Percentiles rank a stretch among this genome's conserved stretches.
These are phyloP conservation scores for Aulostomus chinensis DNA, from an alignment of 2,797 vertebrate genomes.

Conservation along the genomic window DNA sequence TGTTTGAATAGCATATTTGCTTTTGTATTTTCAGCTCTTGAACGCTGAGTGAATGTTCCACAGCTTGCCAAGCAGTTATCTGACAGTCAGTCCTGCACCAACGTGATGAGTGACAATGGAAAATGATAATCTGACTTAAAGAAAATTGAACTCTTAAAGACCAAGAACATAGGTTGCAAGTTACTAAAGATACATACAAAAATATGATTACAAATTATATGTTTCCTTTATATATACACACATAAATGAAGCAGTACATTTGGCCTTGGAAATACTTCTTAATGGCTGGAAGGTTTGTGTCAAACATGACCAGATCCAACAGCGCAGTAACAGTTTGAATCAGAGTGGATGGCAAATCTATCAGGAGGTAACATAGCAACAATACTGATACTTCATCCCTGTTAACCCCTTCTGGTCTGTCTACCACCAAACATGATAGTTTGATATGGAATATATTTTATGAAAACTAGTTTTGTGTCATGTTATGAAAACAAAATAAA, in stretches of 20 bases:
- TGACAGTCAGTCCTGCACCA: not conserved
- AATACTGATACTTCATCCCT: not conserved
- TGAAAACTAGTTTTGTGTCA: too few species aligned
- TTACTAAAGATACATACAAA: too few species aligned
- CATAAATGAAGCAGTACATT: too few species aligned
- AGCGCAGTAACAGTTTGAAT: not conserved
- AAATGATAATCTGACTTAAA: not conserved
- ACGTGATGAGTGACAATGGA: not conserved
- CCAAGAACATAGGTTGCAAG: conserved; percentile 1
- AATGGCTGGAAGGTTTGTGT: too few species aligned
- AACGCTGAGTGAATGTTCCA: conserved; percentile 6
- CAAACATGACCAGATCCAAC: too few species aligned
- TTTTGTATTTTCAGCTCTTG: conserved; percentile 24
- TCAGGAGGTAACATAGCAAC: conserved; percentile 13
- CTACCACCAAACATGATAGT: too few species aligned
- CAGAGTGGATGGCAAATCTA: not conserved
- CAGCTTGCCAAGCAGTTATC: not conserved
- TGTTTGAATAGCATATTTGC: conserved; percentile 46
- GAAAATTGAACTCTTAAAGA: not conserved
- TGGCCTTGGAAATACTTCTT: not conserved
- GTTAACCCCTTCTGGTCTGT: too few species aligned
- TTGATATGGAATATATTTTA: too few species aligned
- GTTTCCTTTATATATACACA: too few species aligned
- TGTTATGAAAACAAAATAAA: too few species aligned
- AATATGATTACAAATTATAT: too few species aligned